These are phyloP conservation scores for Drosophila koepferae DNA, from an alignment of 2,888 invertebrate species.

Conservation along the genomic window DNA sequence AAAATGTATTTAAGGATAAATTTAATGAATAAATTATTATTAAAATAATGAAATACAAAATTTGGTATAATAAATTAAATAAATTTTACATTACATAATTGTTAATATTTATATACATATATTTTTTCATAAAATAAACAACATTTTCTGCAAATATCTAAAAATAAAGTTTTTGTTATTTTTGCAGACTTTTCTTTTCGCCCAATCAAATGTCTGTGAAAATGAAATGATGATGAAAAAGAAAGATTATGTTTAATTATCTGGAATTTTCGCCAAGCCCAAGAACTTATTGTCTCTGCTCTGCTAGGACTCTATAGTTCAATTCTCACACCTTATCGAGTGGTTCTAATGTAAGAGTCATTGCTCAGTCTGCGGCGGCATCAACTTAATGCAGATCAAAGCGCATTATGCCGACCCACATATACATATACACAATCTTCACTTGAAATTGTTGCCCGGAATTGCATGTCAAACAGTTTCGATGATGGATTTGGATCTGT, in stretches of 20 bases:
- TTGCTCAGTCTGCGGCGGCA: constrained; percentile 44
- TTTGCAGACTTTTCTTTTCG: no score
- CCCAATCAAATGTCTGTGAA: no score
- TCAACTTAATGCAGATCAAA: constrained; percentile 60
- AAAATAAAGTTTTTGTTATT: no score
- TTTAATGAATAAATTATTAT: not conserved
- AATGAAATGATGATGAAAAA: not conserved
- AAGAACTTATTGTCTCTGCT: not conserved
- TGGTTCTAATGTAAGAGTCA: constrained; percentile 26
- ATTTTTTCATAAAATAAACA: no score
- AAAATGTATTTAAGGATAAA: not conserved
- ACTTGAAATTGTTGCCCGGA: constrained; percentile 60
- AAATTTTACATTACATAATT: no score
- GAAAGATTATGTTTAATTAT: not conserved
- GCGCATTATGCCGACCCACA: constrained; percentile 30
- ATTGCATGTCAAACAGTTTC: constrained; percentile 56
- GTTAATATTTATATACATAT: no score
- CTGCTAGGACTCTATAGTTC: constrained; percentile 2
- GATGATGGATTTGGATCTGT: constrained; percentile 64
- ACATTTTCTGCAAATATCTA: no score
- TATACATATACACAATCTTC: constrained; percentile 37
- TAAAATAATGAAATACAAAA: not conserved
- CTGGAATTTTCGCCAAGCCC: not conserved
- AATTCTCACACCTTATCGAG: constrained; percentile 20
- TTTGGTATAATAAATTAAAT: no score